These are phyloP conservation scores for Paratilapia polleni DNA, from an alignment of 2,113 vertebrate species.

Conservation along the genomic window DNA sequence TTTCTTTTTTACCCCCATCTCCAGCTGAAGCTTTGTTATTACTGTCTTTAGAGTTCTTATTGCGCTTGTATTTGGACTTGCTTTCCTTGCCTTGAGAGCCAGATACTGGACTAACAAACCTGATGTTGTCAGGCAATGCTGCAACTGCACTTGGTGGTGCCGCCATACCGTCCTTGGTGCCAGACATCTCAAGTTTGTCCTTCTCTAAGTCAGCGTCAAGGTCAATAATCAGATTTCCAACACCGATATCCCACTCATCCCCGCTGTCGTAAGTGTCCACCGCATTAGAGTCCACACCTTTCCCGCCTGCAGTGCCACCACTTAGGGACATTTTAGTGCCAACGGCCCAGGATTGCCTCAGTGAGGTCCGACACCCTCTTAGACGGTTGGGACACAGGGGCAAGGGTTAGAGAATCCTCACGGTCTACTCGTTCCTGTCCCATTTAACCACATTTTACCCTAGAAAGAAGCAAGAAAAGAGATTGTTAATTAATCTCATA, in stretches of 20 bases:
- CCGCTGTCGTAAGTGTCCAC: slow-evolving; percentile 99
- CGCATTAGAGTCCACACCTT: slow-evolving; percentile 99
- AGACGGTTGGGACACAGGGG: slow-evolving; percentile 79
- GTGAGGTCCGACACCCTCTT: slow-evolving; percentile 82
- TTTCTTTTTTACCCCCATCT: slow-evolving; percentile 93
- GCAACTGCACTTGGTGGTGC: slow-evolving; percentile 92
- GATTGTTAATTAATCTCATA: slow-evolving; percentile 37
- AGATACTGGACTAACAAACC: slow-evolving; percentile 96
- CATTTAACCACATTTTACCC: slow-evolving; percentile 92
- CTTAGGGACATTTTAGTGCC: slow-evolving; percentile 99
- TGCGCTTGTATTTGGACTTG: slow-evolving; percentile 99
- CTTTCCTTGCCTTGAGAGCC: slow-evolving; percentile 97
- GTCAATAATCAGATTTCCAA: slow-evolving; percentile 99
- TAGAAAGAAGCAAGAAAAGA: slow-evolving; percentile 78
- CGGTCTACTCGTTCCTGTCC: slow-evolving; percentile 87
- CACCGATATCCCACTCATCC: slow-evolving; percentile 99
- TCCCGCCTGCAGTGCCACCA: slow-evolving; percentile 99
- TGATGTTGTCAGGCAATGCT: slow-evolving; percentile 96
- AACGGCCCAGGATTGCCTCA: slow-evolving; percentile 88
- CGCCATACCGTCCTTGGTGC: slow-evolving; percentile 94
- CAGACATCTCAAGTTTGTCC: slow-evolving; percentile 99
- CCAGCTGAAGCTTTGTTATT: slow-evolving; percentile 88
- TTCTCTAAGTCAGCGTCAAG: slow-evolving; percentile 99
- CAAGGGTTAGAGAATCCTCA: slow-evolving; percentile 83
- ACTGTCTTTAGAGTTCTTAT: slow-evolving; percentile 97